Evolutionary conservation across 2,888 invertebrate species (phyloP).

Genomic region (Rhorus exstirpatorius): DNA sequence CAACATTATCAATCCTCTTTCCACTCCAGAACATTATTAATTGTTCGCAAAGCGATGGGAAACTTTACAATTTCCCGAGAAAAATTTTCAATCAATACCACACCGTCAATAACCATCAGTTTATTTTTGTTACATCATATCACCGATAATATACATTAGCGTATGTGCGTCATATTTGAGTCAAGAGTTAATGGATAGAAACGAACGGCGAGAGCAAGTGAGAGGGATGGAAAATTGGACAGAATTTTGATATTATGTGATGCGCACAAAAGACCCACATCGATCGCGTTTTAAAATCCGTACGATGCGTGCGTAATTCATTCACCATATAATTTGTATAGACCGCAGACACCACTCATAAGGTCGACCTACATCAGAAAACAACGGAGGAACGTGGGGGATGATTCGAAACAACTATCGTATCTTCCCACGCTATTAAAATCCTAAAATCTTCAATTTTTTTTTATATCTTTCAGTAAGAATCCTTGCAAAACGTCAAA

Average conservation of each 20-base stretch:
- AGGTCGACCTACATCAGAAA: constrained; percentile 62
- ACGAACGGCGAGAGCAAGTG: neutral
- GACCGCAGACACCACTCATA: constrained; percentile 63
- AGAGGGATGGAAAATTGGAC: neutral
- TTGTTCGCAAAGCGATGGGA: constrained; percentile 14
- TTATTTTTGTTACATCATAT: no score
- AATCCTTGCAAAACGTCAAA: no score
- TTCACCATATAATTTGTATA: constrained; percentile 55
- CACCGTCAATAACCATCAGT: neutral
- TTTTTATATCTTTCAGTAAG: no score
- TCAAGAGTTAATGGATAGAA: constrained; percentile 6
- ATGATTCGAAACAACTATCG: no score
- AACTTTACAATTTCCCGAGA: constrained; percentile 16
- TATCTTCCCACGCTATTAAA: no score
- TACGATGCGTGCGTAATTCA: constrained; percentile 52
- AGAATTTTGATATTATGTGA: constrained; percentile 22
- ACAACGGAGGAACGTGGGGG: constrained; percentile 36
- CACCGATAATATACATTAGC: no score
- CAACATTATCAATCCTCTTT: neutral
- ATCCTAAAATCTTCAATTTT: no score
- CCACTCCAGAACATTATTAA: neutral
- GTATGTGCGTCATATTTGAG: constrained; percentile 2
- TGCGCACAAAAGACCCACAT: constrained; percentile 2
- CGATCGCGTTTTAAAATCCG: constrained; percentile 37
- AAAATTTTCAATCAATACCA: neutral